phyloP scores from a whole-genome alignment of 1,140 invertebrate genomes.

The Doryteuthis pealeii region DNA sequence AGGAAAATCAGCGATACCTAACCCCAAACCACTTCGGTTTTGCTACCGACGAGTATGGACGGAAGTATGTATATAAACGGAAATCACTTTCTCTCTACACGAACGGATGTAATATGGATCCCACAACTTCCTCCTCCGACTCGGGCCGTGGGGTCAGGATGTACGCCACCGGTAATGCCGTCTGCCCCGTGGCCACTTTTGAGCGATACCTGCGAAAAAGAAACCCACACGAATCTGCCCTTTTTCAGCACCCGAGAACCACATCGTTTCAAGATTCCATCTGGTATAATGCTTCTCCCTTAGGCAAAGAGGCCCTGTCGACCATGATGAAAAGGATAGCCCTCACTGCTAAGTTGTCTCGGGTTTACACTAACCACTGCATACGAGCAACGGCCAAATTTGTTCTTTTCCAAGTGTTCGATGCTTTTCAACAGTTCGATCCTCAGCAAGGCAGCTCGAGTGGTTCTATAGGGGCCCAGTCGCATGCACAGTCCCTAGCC shows the following conservation, averaged over 20 bases:
- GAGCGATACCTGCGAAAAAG: conserved; percentile 5
- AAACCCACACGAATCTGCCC: conserved; percentile 9
- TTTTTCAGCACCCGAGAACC: conserved; percentile 7
- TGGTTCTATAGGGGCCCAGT: background rate
- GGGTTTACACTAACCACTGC: conserved; percentile 13
- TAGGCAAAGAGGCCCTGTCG: conserved; percentile 6
- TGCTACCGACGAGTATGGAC: background rate
- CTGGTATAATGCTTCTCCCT: conserved; percentile 12
- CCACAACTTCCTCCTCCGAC: background rate
- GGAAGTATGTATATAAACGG: conserved; percentile 8
- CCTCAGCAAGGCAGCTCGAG: background rate
- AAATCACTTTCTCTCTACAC: background rate
- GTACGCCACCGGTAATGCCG: conserved; percentile 11
- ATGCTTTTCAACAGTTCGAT: background rate
- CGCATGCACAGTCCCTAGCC: background rate
- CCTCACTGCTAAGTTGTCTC: background rate
- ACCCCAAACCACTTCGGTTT: conserved; percentile 7
- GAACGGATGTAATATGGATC: conserved; percentile 1
- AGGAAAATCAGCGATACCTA: conserved; percentile 5
- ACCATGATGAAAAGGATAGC: conserved; percentile 12
- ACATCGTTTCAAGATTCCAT: conserved; percentile 9
- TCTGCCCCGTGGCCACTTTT: conserved; percentile 4
- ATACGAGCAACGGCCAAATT: conserved; percentile 5
- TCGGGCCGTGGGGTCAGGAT: background rate
- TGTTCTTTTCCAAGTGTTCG: conserved; percentile 8